Percentiles rank a stretch among this genome's conserved stretches.
phyloP scores from a whole-genome alignment of 1,140 invertebrate species.

The Nasonia vitripennis region DNA sequence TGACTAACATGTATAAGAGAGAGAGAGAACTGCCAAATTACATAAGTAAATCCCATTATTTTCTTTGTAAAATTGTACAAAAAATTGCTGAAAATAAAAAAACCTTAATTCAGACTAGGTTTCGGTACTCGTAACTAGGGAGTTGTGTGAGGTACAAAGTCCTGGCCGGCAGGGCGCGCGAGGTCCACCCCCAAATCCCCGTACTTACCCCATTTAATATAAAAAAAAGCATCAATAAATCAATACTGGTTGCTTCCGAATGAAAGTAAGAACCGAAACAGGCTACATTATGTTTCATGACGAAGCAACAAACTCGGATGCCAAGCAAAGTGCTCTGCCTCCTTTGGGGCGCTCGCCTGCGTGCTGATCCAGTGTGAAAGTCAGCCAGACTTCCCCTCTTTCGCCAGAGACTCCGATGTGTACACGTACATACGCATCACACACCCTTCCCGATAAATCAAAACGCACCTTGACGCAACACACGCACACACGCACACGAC shows the following conservation, averaged over 20 bases:
- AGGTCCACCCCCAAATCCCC: slow-evolving; percentile 73
- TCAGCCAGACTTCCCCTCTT: slow-evolving; percentile 12
- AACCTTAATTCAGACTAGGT: slow-evolving; percentile 65
- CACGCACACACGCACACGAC: slow-evolving; percentile 12
- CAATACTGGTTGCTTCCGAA: slow-evolving; percentile 48
- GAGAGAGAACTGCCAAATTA: slow-evolving; percentile 54
- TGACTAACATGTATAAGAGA: slow-evolving; percentile 50
- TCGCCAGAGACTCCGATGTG: background rate
- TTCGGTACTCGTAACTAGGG: slow-evolving; percentile 76
- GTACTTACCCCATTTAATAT: slow-evolving; percentile 69
- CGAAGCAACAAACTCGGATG: slow-evolving; percentile 52
- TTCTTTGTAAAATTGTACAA: slow-evolving; percentile 38
- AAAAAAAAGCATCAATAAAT: slow-evolving; percentile 49
- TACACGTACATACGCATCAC: slow-evolving; percentile 6
- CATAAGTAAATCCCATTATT: slow-evolving; percentile 23
- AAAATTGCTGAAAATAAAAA: slow-evolving; percentile 6
- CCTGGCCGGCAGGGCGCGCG: slow-evolving; percentile 75
- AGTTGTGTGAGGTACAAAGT: slow-evolving; percentile 76
- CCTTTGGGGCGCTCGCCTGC: slow-evolving; percentile 37
- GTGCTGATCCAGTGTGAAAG: slow-evolving; percentile 23
- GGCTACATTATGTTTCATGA: slow-evolving; percentile 45
- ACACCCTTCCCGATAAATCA: slow-evolving; percentile 41
- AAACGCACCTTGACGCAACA: slow-evolving; percentile 42
- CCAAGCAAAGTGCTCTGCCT: slow-evolving; percentile 45
- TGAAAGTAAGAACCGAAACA: slow-evolving; percentile 4